Evolutionary conservation across 2,888 invertebrate genomes (phyloP).

Genomic region (Timema podura): DNA sequence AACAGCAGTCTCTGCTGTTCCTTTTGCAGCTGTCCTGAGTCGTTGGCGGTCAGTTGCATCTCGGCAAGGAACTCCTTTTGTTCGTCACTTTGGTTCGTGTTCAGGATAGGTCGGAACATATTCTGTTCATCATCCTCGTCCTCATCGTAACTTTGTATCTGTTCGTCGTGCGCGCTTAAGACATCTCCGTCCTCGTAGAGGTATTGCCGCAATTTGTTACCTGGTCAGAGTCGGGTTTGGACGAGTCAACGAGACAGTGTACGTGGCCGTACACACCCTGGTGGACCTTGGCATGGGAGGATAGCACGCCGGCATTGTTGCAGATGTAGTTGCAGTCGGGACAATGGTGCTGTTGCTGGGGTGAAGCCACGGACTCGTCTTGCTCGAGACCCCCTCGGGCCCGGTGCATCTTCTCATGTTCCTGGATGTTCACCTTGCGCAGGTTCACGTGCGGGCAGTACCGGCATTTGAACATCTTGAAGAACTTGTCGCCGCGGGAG

Average conservation of each 20-base stretch:
- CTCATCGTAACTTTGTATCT: constrained; percentile 19
- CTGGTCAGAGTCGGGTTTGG: constrained; percentile 64
- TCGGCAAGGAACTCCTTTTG: constrained; percentile 6
- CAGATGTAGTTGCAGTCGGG: constrained; percentile 76
- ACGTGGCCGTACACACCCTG: constrained; percentile 66
- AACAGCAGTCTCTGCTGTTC: constrained; percentile 45
- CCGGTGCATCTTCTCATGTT: constrained; percentile 77
- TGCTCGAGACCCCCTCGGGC: constrained; percentile 16
- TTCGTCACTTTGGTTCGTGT: background rate
- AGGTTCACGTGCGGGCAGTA: constrained; percentile 80
- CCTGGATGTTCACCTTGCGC: constrained; percentile 73
- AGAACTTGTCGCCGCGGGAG: constrained; percentile 64
- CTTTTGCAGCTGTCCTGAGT: background rate
- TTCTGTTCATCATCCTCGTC: constrained; percentile 29
- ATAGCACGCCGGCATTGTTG: constrained; percentile 57
- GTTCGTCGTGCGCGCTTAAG: constrained; percentile 17
- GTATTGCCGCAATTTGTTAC: constrained; percentile 47
- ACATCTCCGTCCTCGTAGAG: constrained; percentile 13
- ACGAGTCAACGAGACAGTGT: constrained; percentile 63
- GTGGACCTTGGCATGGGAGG: constrained; percentile 61
- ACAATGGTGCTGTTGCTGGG: constrained; percentile 51
- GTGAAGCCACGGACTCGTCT: constrained; percentile 15
- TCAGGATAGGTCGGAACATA: background rate
- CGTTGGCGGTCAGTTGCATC: background rate
- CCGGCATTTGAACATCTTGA: constrained; percentile 80